These are phyloP conservation scores for Clarias fuscus DNA, from an alignment of 2,797 vertebrate species.

Conservation along the genomic window DNA sequence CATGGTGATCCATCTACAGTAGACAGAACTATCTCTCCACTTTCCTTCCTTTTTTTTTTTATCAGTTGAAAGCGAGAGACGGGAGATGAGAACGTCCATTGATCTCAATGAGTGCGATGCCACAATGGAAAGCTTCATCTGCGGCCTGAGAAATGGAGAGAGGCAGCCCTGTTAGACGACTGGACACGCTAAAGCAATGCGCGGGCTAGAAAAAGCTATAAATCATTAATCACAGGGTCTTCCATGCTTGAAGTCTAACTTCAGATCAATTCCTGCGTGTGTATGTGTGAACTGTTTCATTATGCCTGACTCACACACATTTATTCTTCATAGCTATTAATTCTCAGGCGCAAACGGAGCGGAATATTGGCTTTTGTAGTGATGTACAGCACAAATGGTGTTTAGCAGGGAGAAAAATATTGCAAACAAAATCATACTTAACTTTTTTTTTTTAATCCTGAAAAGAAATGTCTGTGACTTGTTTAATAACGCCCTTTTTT, in stretches of 20 bases:
- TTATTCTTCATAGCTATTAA: conserved; percentile 21
- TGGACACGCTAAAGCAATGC: background rate
- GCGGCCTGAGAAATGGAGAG: conserved; percentile 30
- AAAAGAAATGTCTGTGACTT: background rate
- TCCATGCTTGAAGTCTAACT: conserved; percentile 1
- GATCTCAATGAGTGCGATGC: conserved; percentile 23
- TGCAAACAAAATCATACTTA: background rate
- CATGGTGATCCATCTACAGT: conserved; percentile 19
- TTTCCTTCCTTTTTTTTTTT: conserved; percentile 18
- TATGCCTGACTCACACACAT: background rate
- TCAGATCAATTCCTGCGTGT: conserved; percentile 7
- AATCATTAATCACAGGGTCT: background rate
- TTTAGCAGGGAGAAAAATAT: background rate
- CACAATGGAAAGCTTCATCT: conserved; percentile 1
- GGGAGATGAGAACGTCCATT: conserved; percentile 6
- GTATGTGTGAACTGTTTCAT: conserved; percentile 23
- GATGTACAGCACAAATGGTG: background rate
- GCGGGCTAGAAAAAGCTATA: conserved; percentile 2
- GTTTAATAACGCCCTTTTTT: background rate
- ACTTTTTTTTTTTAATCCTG: background rate
- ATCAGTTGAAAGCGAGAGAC: conserved; percentile 27
- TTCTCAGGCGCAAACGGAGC: background rate
- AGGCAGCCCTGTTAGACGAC: conserved; percentile 14
- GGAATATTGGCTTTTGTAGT: background rate
- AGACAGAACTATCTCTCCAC: conserved; percentile 19